Conservation (phyloP, 2,888 invertebrate genomes). For the Empis livida region DNA sequence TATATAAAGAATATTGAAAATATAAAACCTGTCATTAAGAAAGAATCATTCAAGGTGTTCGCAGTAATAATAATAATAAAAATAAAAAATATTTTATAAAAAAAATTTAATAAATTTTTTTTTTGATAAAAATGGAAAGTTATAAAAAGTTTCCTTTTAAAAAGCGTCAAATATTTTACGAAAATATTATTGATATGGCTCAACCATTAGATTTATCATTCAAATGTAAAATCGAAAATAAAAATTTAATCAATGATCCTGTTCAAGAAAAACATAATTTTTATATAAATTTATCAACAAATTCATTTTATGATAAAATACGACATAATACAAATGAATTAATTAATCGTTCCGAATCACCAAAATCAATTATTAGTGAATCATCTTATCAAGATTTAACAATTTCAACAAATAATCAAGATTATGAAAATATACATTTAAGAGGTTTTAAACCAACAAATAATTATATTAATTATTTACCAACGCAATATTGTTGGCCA, state of each 20-base stretch:
- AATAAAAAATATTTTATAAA: conserved; percentile 13
- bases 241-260: conserved; percentile 12
- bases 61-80: conserved; percentile 3
- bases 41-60: conserved; percentile 25
- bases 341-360: not conserved
- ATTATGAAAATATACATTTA: conserved; percentile 25
- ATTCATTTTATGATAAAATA: conserved; percentile 11
- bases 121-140: conserved; percentile 44
- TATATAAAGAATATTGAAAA: not conserved
- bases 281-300: conserved; percentile 26
- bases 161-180: conserved; percentile 69
- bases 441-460: conserved; percentile 21
- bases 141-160: conserved; percentile 85
- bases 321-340: not conserved
- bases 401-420: conserved; percentile 19
- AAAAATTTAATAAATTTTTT: not conserved
- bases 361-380: conserved; percentile 8
- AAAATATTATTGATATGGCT: conserved; percentile 45
- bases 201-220: conserved; percentile 32
- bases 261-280: conserved; percentile 25
- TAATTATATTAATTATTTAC: not conserved
- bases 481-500: not conserved
- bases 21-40: conserved; percentile 32
- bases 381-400: conserved; percentile 20
- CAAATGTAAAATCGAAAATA: conserved; percentile 22